Evolutionary conservation across 2,113 vertebrate species (phyloP), one percentile per base, ranked within the genome.

Genomic region (Vulpes lagopus): DNA sequence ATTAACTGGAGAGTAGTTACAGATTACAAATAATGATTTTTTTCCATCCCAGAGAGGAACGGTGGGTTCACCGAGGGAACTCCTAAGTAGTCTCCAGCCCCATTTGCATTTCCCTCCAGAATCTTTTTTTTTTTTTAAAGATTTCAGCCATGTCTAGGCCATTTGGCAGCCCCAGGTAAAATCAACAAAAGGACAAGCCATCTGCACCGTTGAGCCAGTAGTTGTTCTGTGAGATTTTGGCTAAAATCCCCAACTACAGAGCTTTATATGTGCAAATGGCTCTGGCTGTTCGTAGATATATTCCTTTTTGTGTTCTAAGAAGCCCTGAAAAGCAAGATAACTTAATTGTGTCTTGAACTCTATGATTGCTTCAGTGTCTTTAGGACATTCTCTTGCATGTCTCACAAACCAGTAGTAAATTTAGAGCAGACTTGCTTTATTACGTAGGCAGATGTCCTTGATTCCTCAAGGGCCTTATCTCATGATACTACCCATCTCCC

Each of bases 151-250:
- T 17, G 5, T 76, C 67, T 1, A 3, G 20, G n/a, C 91, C 59
- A 38, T 95, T 96, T 79, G 94, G 96, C 88, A 96, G 78, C 60
- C 65, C 89, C 35, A 7, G 71, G 60, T 79, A 49, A 94, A 96
- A 85, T 49, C 71, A 11, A 69, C 59, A 82, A 79, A 57, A 96
- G 71, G n/a, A 74, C 90, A 86, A 96, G 57, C 49, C 4, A 1
- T 84, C 80, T 71, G 59, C 55, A 90, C 71, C 27, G 32, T 1
- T 11, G 74, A 94, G 90, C 87, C 83, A 86, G 27, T 55, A 71
- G 71, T 88, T 65, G 32, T 51, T 94, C 53, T 51, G 53, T 82
- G 65, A 30, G 59, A 8, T 88, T 95, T 92, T 55, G 32, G 80
- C 94, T 95, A 55, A 74, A 94, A 55, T 30, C 89, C 15, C 79